A percentile compares a stretch with the other conserved stretches of the same genome.
Evolutionary conservation across 2,888 invertebrate species (phyloP).

Genomic region (Hypomecis atomaria): DNA sequence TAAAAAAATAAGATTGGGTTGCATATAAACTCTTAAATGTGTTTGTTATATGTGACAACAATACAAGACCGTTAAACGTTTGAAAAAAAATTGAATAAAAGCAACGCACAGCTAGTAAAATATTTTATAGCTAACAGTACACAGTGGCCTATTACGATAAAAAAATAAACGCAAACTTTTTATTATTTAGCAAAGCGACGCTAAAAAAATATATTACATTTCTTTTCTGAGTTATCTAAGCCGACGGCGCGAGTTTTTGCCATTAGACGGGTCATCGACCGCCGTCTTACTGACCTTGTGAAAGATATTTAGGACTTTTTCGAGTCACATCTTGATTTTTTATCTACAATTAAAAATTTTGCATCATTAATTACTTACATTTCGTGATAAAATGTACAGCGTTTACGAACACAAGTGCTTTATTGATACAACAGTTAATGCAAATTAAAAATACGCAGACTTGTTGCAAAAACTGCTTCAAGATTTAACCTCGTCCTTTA

Average conservation of each 20-base stretch:
- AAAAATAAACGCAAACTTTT: constrained; percentile 24
- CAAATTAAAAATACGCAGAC: background rate
- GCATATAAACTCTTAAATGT: too few relatives aligned
- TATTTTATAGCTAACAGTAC: constrained; percentile 4
- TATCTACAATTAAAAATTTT: background rate
- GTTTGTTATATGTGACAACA: too few relatives aligned
- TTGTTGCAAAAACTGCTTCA: constrained; percentile 10
- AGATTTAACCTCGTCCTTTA: constrained; percentile 13
- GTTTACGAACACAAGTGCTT: background rate
- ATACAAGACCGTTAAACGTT: too few relatives aligned
- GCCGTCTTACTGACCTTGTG: constrained; percentile 42
- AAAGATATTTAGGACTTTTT: constrained; percentile 20
- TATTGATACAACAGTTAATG: background rate
- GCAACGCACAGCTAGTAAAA: background rate
- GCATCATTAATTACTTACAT: constrained; percentile 12
- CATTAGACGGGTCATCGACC: constrained; percentile 33
- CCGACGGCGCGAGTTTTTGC: constrained; percentile 31
- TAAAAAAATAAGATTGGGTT: too few relatives aligned
- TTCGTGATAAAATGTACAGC: background rate
- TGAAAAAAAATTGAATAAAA: background rate
- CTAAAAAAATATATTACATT: constrained; percentile 28
- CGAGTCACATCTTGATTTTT: constrained; percentile 1
- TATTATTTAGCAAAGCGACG: constrained; percentile 17
- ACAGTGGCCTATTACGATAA: constrained; percentile 20
- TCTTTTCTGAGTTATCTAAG: constrained; percentile 23